Percentiles rank a stretch among this genome's conserved stretches.
Evolutionary conservation across 2,113 vertebrate species (phyloP).

Genomic region (Panthera leo): DNA sequence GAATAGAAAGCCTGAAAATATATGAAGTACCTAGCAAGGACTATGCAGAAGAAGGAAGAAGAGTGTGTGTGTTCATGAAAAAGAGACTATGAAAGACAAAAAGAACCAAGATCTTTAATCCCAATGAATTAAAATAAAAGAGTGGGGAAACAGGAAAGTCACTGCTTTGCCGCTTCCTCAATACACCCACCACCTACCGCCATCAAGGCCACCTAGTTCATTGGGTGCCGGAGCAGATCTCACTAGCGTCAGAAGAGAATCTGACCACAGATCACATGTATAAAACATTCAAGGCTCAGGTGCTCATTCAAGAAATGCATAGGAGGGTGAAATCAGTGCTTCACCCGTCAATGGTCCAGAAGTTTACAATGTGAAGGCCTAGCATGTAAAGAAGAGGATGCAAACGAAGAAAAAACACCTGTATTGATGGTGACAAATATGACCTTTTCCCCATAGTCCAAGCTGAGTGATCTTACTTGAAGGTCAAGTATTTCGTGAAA

Average conservation of each 20-base stretch:
- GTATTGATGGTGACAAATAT: not conserved
- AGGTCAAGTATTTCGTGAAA: not conserved
- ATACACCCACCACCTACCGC: not conserved
- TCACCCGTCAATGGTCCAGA: not conserved
- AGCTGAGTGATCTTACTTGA: not conserved
- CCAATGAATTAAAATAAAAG: not conserved
- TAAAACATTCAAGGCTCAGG: not conserved
- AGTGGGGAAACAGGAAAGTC: not conserved
- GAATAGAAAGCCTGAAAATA: not conserved
- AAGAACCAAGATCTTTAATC: not conserved
- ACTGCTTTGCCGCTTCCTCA: not conserved
- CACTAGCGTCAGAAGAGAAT: not conserved
- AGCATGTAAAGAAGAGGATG: not conserved
- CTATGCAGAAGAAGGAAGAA: not conserved
- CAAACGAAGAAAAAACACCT: not conserved
- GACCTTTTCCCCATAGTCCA: not conserved
- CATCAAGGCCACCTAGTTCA: not conserved
- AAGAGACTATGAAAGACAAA: not conserved
- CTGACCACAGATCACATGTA: not conserved
- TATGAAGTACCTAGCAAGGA: not conserved
- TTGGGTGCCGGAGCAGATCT: not conserved
- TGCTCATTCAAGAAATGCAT: not conserved
- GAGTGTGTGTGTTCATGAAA: not conserved
- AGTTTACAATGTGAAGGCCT: not conserved
- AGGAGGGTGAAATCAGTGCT: not conserved